These are phyloP conservation scores for Dryococelus australis DNA, from an alignment of 2,888 invertebrate genomes.

Conservation along the genomic window DNA sequence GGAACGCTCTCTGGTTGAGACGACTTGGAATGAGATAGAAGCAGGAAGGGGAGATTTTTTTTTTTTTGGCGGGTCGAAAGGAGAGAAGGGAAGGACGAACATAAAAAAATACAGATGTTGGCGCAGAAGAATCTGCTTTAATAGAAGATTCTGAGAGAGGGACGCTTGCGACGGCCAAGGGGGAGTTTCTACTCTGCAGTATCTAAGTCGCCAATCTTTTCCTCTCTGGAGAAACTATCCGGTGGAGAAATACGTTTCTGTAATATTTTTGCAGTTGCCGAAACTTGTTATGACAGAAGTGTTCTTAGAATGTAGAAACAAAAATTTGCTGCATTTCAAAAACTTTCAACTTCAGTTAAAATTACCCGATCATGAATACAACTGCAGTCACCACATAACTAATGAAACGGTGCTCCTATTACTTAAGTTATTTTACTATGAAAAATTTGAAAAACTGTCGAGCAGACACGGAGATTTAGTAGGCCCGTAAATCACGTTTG, in stretches of 20 bases:
- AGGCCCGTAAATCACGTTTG: too few relatives aligned
- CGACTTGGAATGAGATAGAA: neutral
- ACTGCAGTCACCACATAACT: too few relatives aligned
- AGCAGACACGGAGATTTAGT: too few relatives aligned
- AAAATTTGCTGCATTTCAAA: too few relatives aligned
- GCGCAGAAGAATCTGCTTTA: conserved; percentile 10
- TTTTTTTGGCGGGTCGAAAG: neutral
- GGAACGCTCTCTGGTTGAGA: too few relatives aligned
- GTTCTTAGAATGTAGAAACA: too few relatives aligned
- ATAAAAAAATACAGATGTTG: conserved; percentile 16
- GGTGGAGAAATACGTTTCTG: neutral
- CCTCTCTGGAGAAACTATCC: neutral
- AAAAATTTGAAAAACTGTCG: too few relatives aligned
- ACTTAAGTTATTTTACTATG: too few relatives aligned
- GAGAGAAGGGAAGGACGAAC: neutral
- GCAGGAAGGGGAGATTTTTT: neutral
- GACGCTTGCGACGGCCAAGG: neutral
- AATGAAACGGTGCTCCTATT: too few relatives aligned
- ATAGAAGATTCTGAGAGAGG: neutral
- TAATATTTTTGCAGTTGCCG: neutral
- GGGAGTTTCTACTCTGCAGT: neutral
- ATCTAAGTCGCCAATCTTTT: neutral
- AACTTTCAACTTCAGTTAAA: too few relatives aligned
- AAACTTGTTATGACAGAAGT: neutral
- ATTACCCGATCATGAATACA: too few relatives aligned